Evolutionary conservation across 2,113 vertebrate genomes (phyloP).

Genomic region (Pangasianodon gigas): DNA sequence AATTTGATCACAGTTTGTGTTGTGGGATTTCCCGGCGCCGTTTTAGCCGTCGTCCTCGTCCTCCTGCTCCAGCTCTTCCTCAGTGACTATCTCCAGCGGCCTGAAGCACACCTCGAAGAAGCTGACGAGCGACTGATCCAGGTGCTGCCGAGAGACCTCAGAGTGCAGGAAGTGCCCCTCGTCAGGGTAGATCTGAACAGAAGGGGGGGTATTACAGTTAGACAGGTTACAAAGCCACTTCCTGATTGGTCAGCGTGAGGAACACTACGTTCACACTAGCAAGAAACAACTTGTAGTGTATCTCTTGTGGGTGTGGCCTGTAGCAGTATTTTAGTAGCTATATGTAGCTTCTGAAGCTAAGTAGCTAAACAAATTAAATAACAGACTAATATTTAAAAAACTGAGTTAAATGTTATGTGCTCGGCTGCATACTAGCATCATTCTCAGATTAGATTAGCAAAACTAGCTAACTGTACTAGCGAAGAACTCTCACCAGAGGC

Average conservation of each 20-base stretch:
- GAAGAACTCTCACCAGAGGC: no score
- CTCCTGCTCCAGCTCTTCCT: conserved; percentile 76
- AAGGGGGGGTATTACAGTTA: neutral
- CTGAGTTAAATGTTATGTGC: no score
- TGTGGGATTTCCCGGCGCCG: neutral
- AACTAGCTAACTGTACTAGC: no score
- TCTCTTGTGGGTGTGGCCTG: neutral
- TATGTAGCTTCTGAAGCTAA: no score
- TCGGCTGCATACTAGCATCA: no score
- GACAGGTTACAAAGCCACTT: neutral
- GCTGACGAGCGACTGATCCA: conserved; percentile 86
- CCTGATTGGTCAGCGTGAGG: neutral
- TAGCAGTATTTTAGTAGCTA: neutral
- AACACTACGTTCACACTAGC: neutral
- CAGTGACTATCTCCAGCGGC: conserved; percentile 73
- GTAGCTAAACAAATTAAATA: no score
- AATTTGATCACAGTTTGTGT: neutral
- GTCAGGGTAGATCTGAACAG: conserved; percentile 90
- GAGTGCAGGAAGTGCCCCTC: conserved; percentile 88
- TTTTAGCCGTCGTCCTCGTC: conserved; percentile 88
- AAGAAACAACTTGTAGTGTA: neutral
- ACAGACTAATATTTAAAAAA: no score
- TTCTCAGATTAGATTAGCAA: no score
- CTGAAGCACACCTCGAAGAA: conserved; percentile 92
- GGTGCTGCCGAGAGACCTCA: conserved; percentile 77